Base-by-base conservation (phyloP, 2,888 invertebrate genomes). In the Pseudococcus viburni region DNA sequence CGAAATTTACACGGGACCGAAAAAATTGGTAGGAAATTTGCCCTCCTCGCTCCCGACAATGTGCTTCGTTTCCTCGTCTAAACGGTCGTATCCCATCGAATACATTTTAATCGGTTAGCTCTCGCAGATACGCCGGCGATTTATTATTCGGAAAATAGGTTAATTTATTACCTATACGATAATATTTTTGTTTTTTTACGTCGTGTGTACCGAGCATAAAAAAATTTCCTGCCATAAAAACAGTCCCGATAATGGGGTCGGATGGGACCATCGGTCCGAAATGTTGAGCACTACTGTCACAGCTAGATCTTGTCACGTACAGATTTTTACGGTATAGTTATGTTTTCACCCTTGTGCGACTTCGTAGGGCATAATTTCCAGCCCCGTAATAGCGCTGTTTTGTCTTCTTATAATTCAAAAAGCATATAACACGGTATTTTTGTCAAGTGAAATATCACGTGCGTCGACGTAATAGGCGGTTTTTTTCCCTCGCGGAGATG, bases 291-390 rank as follows among this genome's bases (percentile, higher is more conserved):
- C 64, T 59, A 86, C 86, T 86, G 86, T 86, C 48, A n/a, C 33
- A 33, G 26, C 26, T 33, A 42, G 68, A 86, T 86, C 73, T 68
- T 73, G 86, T 86, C 86, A 86, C 86, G 86, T 86, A 73, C 86
- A 86, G 86, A 86, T 86, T 86, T 86, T 86, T 73, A 86, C 86
- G 86, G 86, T 86, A 86, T 68, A 86, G 86, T 86, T 86, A 86
- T 68, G 68, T 68, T 86, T 51, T 51, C 51, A 51, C 51, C 51
- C 51, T 51, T 86, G 59, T 86, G 68, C 86, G 73, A 59, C 64
- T 46, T 64, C 86, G 22, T 15, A 42, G 68, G 86, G 86, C 73
- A 86, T 68, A 42, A 46, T 68, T 42, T 86, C 68, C 42, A 86
- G 68, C 86, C 64, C 68, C 86, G 86, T 68, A 86, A 73, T 42